phyloP scores from a whole-genome alignment of 2,113 vertebrate species.

The Synodontis membranacea region DNA sequence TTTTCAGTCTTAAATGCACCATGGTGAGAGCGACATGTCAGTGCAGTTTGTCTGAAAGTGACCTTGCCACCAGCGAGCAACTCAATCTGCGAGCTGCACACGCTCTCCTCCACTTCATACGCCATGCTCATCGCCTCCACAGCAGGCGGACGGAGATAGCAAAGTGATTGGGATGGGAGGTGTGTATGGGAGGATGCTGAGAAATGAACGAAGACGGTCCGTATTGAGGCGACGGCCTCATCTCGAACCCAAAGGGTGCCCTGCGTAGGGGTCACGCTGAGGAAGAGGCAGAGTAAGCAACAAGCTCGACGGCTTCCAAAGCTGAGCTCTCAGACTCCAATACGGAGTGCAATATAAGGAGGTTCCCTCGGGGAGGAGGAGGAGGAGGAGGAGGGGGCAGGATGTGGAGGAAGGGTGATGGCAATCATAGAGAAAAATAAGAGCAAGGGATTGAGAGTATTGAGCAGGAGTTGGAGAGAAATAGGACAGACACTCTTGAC shows the following conservation, averaged over 20 bases:
- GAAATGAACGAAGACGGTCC: constrained; percentile 18
- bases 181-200: no score
- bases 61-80: constrained; percentile 19
- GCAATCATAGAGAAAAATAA: constrained; percentile 55
- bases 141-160: constrained; percentile 18
- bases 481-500: constrained; percentile 27
- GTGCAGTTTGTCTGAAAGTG: constrained; percentile 22
- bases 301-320: constrained; percentile 73
- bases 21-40: constrained; percentile 10
- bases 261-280: constrained; percentile 48
- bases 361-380: constrained; percentile 52
- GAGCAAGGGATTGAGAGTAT: constrained; percentile 65
- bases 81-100: constrained; percentile 28
- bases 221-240: constrained; percentile 27
- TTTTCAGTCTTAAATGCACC: constrained; percentile 3
- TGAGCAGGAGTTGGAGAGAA: constrained; percentile 61
- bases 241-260: constrained; percentile 48
- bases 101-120: constrained; percentile 32
- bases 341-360: constrained; percentile 77
- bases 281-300: constrained; percentile 46
- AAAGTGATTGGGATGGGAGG: not conserved
- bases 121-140: constrained; percentile 22
- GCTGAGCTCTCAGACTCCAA: constrained; percentile 74
- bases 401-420: constrained; percentile 50
- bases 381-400: constrained; percentile 68